These are phyloP conservation scores for Epicampocera succincta DNA, from an alignment of 2,888 invertebrate species.

Conservation along the genomic window DNA sequence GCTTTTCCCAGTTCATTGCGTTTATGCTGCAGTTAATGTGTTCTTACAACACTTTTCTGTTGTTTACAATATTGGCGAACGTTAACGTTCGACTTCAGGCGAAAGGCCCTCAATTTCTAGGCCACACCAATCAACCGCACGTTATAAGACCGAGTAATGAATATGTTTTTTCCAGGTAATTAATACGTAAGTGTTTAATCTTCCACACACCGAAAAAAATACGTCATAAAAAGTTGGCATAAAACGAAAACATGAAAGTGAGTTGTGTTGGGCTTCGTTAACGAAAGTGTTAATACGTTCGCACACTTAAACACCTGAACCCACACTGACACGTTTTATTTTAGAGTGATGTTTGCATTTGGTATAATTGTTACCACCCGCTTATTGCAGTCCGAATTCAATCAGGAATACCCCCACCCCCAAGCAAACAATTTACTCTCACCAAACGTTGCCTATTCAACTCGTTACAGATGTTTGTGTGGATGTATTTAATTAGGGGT, in stretches of 20 bases:
- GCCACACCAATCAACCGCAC: no score
- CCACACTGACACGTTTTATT: constrained; percentile 13
- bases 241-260: not conserved
- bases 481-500: no score
- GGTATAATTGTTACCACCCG: constrained; percentile 34
- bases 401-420: constrained; percentile 26
- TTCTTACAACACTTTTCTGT: no score
- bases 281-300: constrained; percentile 32
- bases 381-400: constrained; percentile 28
- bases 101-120: no score
- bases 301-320: constrained; percentile 6
- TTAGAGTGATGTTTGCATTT: constrained; percentile 39
- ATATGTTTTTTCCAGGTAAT: no score
- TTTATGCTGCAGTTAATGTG: no score
- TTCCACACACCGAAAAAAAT: no score
- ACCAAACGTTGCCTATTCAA: constrained; percentile 40
- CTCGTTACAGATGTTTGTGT: not conserved
- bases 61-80: no score
- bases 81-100: no score
- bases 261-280: constrained; percentile 29
- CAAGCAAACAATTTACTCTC: not conserved
- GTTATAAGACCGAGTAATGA: no score
- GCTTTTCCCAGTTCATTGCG: no score
- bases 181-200: no score
- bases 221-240: not conserved